A percentile compares a stretch with the other conserved stretches of the same genome.
Evolutionary conservation across 2,113 vertebrate genomes (phyloP).

Genomic region (Anhinga anhinga): DNA sequence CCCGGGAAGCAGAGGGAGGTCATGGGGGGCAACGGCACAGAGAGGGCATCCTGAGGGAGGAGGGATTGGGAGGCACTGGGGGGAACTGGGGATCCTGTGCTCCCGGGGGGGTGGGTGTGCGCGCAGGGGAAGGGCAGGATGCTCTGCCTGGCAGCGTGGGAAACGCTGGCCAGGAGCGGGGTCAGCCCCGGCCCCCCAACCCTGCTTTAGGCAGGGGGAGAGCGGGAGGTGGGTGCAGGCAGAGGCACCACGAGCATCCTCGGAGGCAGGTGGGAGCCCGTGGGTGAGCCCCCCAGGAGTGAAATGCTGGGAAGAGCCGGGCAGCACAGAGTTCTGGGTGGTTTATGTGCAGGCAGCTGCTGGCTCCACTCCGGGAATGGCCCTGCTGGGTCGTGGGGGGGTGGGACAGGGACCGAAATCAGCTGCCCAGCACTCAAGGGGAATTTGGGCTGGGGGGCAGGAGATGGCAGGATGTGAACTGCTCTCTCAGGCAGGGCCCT

Average conservation of each 20-base stretch:
- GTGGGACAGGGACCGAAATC: background rate
- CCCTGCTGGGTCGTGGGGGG: fast-evolving
- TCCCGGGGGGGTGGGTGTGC: background rate
- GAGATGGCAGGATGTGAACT: background rate
- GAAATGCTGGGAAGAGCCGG: background rate
- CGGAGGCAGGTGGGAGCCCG: background rate
- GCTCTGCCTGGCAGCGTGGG: background rate
- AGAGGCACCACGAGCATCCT: background rate
- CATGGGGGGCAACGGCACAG: no score
- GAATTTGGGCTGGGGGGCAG: background rate
- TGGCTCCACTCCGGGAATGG: background rate
- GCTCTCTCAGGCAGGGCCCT: background rate
- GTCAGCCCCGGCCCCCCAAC: background rate
- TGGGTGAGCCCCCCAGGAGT: background rate
- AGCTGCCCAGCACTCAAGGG: background rate
- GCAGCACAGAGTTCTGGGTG: background rate
- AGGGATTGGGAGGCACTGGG: fast-evolving
- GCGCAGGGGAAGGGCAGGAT: background rate
- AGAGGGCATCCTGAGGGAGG: background rate
- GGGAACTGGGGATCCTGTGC: background rate
- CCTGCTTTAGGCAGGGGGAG: background rate
- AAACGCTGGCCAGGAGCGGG: background rate
- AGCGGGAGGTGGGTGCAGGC: fast-evolving
- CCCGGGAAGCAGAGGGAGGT: background rate
- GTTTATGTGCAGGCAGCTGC: background rate